These are phyloP conservation scores for Odontamblyopus lacepedii DNA, from an alignment of 2,797 vertebrate species.

Conservation along the genomic window DNA sequence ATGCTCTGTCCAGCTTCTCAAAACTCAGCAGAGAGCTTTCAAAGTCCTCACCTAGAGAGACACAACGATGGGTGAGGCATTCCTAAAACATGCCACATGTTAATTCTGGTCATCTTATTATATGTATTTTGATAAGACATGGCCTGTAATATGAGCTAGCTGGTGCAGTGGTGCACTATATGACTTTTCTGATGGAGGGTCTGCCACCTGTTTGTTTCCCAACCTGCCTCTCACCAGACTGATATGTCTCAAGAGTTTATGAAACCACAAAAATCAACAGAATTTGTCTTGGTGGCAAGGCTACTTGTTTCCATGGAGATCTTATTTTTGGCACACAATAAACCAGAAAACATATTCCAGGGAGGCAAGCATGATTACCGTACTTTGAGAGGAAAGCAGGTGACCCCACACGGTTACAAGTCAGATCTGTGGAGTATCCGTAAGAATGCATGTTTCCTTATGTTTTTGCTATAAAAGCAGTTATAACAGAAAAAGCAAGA, in stretches of 20 bases:
- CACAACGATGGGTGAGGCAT: not conserved
- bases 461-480: not conserved
- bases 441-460: not conserved
- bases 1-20: conserved; percentile 96
- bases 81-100: not conserved
- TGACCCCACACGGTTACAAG: not conserved
- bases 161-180: not conserved
- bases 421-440: not conserved
- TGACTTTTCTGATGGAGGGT: not conserved
- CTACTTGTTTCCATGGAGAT: not conserved
- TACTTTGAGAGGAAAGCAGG: too few relatives aligned
- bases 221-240: too few relatives aligned
- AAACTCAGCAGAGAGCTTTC: conserved; percentile 94
- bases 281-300: too few relatives aligned
- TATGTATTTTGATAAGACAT: not conserved
- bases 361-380: too few relatives aligned
- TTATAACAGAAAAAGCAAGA: not conserved
- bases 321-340: not conserved
- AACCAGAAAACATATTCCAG: too few relatives aligned
- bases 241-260: too few relatives aligned
- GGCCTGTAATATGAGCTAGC: not conserved
- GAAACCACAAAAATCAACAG: too few relatives aligned
- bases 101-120: not conserved
- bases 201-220: not conserved
- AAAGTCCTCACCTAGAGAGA: conserved; percentile 84